Conservation (phyloP, 2,797 vertebrate species). For the Gallinago stenura region DNA sequence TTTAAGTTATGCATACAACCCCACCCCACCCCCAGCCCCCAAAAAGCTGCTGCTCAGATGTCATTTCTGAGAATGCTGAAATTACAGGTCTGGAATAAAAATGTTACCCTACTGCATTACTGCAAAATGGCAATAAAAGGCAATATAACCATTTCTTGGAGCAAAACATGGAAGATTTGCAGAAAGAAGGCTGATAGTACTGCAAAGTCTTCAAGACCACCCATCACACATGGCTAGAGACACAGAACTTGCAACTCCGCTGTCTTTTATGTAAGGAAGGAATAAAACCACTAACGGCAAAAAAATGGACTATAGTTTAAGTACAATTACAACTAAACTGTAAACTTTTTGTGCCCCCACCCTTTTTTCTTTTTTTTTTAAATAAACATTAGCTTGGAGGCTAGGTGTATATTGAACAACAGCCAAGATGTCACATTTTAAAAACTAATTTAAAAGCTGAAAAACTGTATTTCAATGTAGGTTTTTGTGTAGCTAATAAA, state of each 20-base stretch:
- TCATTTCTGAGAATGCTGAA: background rate
- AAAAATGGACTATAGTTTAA: background rate
- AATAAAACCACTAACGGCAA: background rate
- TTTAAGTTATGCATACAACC: background rate
- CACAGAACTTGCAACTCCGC: background rate
- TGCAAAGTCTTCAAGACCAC: background rate
- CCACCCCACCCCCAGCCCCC: fast-evolving
- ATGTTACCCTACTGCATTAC: background rate
- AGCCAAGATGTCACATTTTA: background rate
- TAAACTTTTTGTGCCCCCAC: fast-evolving
- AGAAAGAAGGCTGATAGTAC: background rate
- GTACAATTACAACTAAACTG: background rate
- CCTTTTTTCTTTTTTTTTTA: background rate
- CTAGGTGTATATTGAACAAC: background rate
- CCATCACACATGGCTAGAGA: fast-evolving
- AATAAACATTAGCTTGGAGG: background rate
- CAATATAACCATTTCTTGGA: background rate
- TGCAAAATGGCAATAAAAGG: background rate
- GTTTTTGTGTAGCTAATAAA: background rate
- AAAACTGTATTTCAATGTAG: background rate
- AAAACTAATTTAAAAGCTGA: background rate
- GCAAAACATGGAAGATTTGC: background rate
- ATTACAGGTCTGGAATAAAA: background rate
- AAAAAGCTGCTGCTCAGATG: background rate
- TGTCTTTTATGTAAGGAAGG: background rate